phyloP scores from a whole-genome alignment of 2,797 vertebrate genomes.

The Argyrosomus regius region DNA sequence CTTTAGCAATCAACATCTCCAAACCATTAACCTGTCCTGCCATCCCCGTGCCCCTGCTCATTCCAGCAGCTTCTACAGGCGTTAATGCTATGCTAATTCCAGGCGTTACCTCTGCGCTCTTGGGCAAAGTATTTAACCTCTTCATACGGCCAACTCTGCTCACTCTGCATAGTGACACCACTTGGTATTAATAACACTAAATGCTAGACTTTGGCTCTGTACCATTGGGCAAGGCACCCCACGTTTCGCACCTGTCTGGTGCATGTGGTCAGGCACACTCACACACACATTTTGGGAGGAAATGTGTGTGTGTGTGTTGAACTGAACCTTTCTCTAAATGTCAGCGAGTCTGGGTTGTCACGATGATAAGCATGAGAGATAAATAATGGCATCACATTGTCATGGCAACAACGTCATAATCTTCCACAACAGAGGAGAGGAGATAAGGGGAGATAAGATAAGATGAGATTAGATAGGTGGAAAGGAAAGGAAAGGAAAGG shows the following conservation, averaged over 20 bases:
- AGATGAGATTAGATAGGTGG: neutral
- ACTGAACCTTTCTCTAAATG: constrained; percentile 79
- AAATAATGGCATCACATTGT: constrained; percentile 71
- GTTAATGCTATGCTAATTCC: constrained; percentile 66
- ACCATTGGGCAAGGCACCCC: constrained; percentile 40
- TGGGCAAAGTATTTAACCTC: constrained; percentile 66
- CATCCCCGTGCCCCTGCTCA: constrained; percentile 27
- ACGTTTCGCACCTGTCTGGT: constrained; percentile 2
- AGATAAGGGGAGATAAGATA: neutral
- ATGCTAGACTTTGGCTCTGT: constrained; percentile 48
- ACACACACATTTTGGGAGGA: constrained; percentile 7
- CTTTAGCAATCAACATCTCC: constrained; percentile 49
- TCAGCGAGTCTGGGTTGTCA: constrained; percentile 70
- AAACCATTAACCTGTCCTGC: constrained; percentile 70
- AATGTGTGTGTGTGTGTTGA: constrained; percentile 56
- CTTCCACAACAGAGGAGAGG: constrained; percentile 40
- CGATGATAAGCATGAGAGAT: constrained; percentile 69
- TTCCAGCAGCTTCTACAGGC: constrained; percentile 33
- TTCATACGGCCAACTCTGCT: constrained; percentile 45
- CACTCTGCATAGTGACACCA: constrained; percentile 41
- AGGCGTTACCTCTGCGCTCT: constrained; percentile 51
- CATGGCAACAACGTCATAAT: constrained; percentile 74
- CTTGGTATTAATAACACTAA: constrained; percentile 61
- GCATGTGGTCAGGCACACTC: neutral
- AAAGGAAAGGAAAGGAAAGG: neutral